A percentile compares a stretch with the other conserved stretches of the same genome.
Evolutionary conservation across 2,888 invertebrate species (phyloP).

Genomic region (Harpalus rubripes): DNA sequence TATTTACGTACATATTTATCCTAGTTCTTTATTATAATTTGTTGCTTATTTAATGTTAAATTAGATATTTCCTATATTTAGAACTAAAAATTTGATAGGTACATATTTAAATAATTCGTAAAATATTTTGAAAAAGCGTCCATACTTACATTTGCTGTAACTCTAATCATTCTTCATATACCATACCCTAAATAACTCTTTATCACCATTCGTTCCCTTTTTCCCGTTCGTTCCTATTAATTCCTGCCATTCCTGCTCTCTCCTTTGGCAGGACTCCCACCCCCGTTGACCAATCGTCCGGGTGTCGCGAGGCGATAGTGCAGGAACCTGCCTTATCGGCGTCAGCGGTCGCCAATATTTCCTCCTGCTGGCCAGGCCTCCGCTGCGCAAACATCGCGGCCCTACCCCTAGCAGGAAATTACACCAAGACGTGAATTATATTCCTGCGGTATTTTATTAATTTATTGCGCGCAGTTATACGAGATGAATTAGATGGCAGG

Average conservation of each 20-base stretch:
- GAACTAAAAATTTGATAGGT: too few species aligned
- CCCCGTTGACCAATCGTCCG: conserved; percentile 26
- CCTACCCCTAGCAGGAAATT: conserved; percentile 61
- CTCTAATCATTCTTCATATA: too few species aligned
- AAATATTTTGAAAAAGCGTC: too few species aligned
- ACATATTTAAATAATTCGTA: too few species aligned
- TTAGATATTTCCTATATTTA: too few species aligned
- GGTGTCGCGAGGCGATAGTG: conserved; percentile 73
- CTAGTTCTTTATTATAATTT: too few species aligned
- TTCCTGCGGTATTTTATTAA: conserved; percentile 55
- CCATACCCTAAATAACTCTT: too few species aligned
- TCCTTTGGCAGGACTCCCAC: not conserved
- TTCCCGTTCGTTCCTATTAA: not conserved
- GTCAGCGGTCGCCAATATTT: conserved; percentile 74
- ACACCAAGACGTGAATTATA: conserved; percentile 65
- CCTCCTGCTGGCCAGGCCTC: conserved; percentile 56
- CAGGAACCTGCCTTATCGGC: conserved; percentile 76
- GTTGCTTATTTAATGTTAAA: too few species aligned
- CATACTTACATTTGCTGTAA: too few species aligned
- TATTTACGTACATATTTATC: too few species aligned
- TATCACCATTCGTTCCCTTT: not conserved
- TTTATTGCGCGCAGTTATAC: conserved; percentile 27
- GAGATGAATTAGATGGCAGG: too few species aligned
- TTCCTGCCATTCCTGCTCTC: conserved; percentile 3
- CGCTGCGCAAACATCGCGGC: conserved; percentile 51